Evolutionary conservation across 2,113 vertebrate species (phyloP).

Genomic region (mouse (Mus musculus)): GRCm39 chr3:29752501-29753000

Average conservation of each 20-base stretch:
- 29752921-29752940: background rate
- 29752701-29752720: background rate
- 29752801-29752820: background rate
- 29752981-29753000: background rate
- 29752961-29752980: background rate
- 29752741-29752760: background rate
- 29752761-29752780: background rate
- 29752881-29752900: conserved; percentile 12
- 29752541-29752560: background rate
- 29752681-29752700: background rate
- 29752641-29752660: background rate
- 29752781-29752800: background rate
- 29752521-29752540: background rate
- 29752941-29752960: conserved; percentile 30
- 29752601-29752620: background rate
- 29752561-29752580: background rate
- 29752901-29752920: background rate
- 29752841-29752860: background rate
- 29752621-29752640: background rate
- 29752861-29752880: background rate
- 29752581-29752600: background rate
- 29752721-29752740: background rate
- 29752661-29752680: background rate
- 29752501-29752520: background rate
- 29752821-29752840: background rate